Conservation (phyloP, 2,113 vertebrate genomes). For the Eonycteris spelaea region DNA sequence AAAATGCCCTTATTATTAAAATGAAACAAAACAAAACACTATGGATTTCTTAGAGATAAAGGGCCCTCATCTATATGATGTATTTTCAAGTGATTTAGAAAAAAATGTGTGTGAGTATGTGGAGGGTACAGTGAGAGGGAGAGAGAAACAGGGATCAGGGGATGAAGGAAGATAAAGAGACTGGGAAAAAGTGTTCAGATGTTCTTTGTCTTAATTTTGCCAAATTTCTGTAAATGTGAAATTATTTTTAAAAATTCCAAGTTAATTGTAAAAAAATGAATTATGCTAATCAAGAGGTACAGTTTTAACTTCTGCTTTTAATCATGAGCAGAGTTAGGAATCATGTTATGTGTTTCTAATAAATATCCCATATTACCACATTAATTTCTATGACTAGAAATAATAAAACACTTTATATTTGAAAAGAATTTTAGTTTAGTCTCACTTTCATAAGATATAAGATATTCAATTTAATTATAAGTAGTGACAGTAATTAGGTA, state of each 20-base stretch:
- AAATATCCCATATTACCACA: background rate
- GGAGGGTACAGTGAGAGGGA: background rate
- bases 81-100: background rate
- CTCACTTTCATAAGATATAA: background rate
- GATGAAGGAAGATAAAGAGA: background rate
- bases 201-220: background rate
- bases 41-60: background rate
- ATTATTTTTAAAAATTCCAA: background rate
- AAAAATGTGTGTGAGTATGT: background rate
- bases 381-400: background rate
- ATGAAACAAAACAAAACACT: background rate
- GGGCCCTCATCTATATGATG: background rate
- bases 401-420: background rate
- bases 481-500: background rate
- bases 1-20: background rate
- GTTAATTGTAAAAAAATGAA: background rate
- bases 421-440: background rate
- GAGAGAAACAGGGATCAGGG: too few species aligned
- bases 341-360: background rate
- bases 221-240: background rate
- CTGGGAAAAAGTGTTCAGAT: background rate
- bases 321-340: background rate
- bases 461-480: background rate
- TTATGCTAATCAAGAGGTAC: background rate
- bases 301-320: background rate